Base-by-base conservation (phyloP, 2,888 invertebrate species). In the Nipponacmea schrenckii region DNA sequence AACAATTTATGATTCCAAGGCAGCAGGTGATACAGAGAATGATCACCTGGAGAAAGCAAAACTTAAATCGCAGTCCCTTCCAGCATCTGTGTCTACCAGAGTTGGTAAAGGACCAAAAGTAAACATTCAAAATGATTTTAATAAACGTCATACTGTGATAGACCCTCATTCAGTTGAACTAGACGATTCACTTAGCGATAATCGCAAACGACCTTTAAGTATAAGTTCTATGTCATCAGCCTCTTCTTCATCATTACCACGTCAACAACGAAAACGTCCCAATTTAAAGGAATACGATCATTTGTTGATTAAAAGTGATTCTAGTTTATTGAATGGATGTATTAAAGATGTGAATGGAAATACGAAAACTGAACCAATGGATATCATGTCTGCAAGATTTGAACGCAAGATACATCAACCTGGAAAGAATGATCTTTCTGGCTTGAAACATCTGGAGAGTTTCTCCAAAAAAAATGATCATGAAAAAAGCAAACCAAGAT, bases 181-280 rank as follows among this genome's bases (percentile, higher is more conserved):
- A 20, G 24, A 24, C 12, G 56, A 56, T 56, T 24, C 20, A 64
- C 65, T 70, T n/a, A 91, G 90, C 66, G 78, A 82, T 73, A 82
- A 76, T 74, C 84, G 81, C 73, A 87, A 88, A 76, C 77, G 89
- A 26, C 89, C 89, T 8, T 79, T 89, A 63, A 88, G 88, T 78
- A 81, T 88, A 68, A 87, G 87, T 71, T 89, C 89, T 10, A 84
- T 86, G 74, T 88, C 89, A 3, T 89, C 89, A 0, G 83, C 87
- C 8, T 83, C 85, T 14, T 83, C 86, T 26, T 84, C 87, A 5
- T 88, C 88, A 1, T 79, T 86, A 31, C 84, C 83, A 50, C 74
- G 85, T 45, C 80, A 79, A n/a, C 77, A 75, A 71, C 74, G 81
- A 64, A 86, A 86, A 77, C 79, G 81, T n/a, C 81, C 80, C 69